Evolutionary conservation across 2,113 vertebrate species (phyloP), one percentile per base, ranked within the genome.

Genomic region (Phylloscopus trochilus): DNA sequence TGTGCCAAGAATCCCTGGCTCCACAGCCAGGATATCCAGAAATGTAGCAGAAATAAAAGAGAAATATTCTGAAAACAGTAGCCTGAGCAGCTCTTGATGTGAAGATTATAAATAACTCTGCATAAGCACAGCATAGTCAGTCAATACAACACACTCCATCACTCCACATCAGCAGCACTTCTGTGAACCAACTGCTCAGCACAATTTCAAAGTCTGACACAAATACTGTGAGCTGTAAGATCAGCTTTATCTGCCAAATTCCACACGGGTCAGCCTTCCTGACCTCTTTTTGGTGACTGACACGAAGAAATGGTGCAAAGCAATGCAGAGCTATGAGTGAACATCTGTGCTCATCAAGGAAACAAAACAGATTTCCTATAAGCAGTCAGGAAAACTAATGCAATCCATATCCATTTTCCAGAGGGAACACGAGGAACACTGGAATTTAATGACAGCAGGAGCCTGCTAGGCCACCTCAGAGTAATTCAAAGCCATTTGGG

Each of bases 241-340:
- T 44, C 90, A 78, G 85, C 85, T 78, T 81, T 80, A 93, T 83
- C 90, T 83, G 60, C 39, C 59, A 89, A 41, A 96, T 88, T 88
- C 90, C 92, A 88, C 39, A 19, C 15, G 56, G 91, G 64, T 77
- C 92, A 94, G 95, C 68, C 87, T 67, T 69, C 49, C 5, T 67
- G 80, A 78, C 79, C 83, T 67, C 66, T 70, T 83, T 46, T 3
- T 70, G 51, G 9, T 69, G 74, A 90, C 0, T 66, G 81, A 83
- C 83, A 72, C 12, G 49, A 60, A 90, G 85, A 62, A 85, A 66
- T 4, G 35, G 37, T 27, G 35, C 77, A 81, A 58, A 87, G 62
- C 47, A 41, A 67, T 3, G 43, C 62, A 58, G 39, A 77, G 52
- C 47, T 55, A 9, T 0, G 6, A 84, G 39, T 9, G 44, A 90